These are phyloP conservation scores for Mythimna pallens DNA, from an alignment of 2,888 invertebrate species.

Conservation along the genomic window DNA sequence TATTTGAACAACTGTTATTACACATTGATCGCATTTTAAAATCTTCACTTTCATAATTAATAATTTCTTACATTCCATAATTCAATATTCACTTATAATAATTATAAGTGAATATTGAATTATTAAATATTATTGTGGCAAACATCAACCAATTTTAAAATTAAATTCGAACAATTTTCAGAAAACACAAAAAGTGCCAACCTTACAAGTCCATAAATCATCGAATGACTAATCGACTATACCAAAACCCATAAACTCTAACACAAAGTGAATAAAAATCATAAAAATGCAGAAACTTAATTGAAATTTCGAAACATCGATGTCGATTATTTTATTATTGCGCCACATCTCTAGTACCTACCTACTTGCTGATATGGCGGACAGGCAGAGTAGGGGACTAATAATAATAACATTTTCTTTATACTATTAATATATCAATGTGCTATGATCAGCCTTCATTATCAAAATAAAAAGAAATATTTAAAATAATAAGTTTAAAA, in stretches of 20 bases:
- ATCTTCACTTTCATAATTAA: slow-evolving; percentile 3
- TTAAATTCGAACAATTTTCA: background rate
- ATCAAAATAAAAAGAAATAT: slow-evolving; percentile 17
- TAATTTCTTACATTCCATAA: background rate
- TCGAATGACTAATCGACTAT: slow-evolving; percentile 39
- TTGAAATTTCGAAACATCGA: slow-evolving; percentile 67
- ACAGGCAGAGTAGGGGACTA: slow-evolving; percentile 65
- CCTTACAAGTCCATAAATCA: slow-evolving; percentile 38
- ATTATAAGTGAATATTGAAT: too few species aligned
- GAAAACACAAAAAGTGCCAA: slow-evolving; percentile 26
- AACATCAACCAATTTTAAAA: background rate
- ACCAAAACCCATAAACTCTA: slow-evolving; percentile 38
- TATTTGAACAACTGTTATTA: slow-evolving; percentile 6
- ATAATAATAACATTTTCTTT: slow-evolving; percentile 60
- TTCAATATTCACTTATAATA: too few species aligned
- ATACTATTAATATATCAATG: slow-evolving; percentile 37
- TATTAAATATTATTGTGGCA: too few species aligned
- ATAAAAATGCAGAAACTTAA: slow-evolving; percentile 52
- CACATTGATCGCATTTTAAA: background rate
- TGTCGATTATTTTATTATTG: slow-evolving; percentile 68
- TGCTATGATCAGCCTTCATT: slow-evolving; percentile 7
- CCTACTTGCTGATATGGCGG: slow-evolving; percentile 76
- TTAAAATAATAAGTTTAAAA: background rate
- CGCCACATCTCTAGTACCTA: slow-evolving; percentile 74
- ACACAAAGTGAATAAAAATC: slow-evolving; percentile 42